Evolutionary conservation across 2,113 vertebrate species (phyloP), one percentile per base, ranked within the genome.

Genomic region (Sebastes schlegelii): DNA sequence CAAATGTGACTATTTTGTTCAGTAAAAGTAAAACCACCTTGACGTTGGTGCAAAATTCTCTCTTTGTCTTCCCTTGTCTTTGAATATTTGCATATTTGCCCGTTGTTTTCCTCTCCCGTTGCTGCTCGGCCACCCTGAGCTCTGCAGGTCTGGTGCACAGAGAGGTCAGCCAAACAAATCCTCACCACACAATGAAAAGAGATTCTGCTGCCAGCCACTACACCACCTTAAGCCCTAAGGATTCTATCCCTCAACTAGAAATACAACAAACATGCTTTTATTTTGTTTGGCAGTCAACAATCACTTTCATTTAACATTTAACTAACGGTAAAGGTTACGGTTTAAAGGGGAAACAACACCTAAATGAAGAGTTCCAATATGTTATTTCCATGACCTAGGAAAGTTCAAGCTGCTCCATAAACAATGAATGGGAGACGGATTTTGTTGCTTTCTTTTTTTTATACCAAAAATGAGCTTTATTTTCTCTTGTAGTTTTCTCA

Each of bases 81-180:
- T 34, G 34, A 49, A 21, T 51, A 51, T 49, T 26, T 65, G 11
- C 42, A 46, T 21, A 19, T 65, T 46, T 64, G n/a, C 2, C 13
- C 14, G 12, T 17, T 40, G 52, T 34, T 55, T 55, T 34, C 42
- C 14, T 40, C 16, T 45, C 16, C 46, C 68, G 58, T 26, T 64
- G 16, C 57, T 12, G 17, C 26, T 42, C 17, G 51, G 43, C 52
- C 11, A 1, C 10, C n/a, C 40, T n/a, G 34, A 9, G 65, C 21
- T 46, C 42, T 68, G 23, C 66, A 75, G 60, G n/a, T 62, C 61
- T 21, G 45, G 42, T 64, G 43, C 45, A 68, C 34, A 4, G 23
- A 1, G 26, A 64, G 71, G 76, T 65, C 57, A 77, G 54, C 69
- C 63, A 52, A 85, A 82, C 70, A 70, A 70, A 61, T 58, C 13